Evolutionary conservation across 2,888 invertebrate genomes (phyloP).

Genomic region (Pheosia gnoma): DNA sequence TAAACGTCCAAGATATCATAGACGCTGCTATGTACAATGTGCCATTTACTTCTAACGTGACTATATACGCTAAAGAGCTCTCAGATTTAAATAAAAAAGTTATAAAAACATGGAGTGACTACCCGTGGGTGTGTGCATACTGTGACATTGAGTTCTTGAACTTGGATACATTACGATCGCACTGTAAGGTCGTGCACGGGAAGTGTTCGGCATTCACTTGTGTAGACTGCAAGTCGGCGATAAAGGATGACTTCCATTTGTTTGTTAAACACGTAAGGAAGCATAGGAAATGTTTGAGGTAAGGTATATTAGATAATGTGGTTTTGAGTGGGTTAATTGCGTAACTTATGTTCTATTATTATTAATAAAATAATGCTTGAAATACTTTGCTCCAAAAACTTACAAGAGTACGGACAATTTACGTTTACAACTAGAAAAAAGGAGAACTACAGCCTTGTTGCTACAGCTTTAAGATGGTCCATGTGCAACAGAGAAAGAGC

Average conservation of each 20-base stretch:
- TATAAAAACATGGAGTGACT: slow-evolving; percentile 66
- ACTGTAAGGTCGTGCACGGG: slow-evolving; percentile 85
- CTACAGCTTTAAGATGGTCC: too few relatives aligned
- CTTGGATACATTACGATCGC: slow-evolving; percentile 79
- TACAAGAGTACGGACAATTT: too few relatives aligned
- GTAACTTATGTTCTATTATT: too few relatives aligned
- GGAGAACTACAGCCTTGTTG: too few relatives aligned
- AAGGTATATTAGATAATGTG: background rate
- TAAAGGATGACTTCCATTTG: slow-evolving; percentile 85
- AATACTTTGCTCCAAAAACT: too few relatives aligned
- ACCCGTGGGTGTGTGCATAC: slow-evolving; percentile 70
- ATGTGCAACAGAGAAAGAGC: too few relatives aligned
- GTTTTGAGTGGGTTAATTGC: too few relatives aligned
- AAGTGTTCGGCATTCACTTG: slow-evolving; percentile 86
- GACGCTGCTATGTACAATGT: slow-evolving; percentile 62
- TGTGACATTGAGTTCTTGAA: slow-evolving; percentile 73
- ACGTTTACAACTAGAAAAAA: too few relatives aligned
- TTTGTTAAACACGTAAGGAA: slow-evolving; percentile 86
- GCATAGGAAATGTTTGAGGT: slow-evolving; percentile 86
- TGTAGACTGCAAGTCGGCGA: slow-evolving; percentile 85
- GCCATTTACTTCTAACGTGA: slow-evolving; percentile 52
- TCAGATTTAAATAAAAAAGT: slow-evolving; percentile 51
- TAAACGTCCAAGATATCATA: slow-evolving; percentile 67
- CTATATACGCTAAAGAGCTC: slow-evolving; percentile 67
- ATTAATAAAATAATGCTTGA: too few relatives aligned